phyloP scores from a whole-genome alignment of 2,113 vertebrate species.

The Rallus limicola region DNA sequence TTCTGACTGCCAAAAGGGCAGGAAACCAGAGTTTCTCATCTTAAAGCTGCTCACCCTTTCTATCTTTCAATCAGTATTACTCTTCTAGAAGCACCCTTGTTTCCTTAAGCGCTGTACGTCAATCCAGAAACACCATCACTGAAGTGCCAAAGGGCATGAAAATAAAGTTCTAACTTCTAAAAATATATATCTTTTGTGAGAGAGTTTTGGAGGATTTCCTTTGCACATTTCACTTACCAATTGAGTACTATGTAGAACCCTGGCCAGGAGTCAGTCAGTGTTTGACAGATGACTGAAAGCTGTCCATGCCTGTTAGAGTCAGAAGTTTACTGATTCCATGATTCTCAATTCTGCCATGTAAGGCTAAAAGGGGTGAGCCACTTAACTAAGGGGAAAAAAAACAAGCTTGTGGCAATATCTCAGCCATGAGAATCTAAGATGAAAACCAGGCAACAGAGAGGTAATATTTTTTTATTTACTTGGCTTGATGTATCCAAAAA shows the following conservation, averaged over 20 bases:
- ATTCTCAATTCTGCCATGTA: not conserved
- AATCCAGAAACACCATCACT: not conserved
- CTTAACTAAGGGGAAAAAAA: not conserved
- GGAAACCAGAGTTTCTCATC: not conserved
- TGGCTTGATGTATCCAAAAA: not conserved
- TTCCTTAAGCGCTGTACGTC: rapidly evolving
- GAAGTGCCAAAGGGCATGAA: not conserved
- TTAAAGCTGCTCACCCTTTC: not conserved
- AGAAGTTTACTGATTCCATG: not conserved
- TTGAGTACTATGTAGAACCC: not conserved
- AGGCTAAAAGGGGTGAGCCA: not conserved
- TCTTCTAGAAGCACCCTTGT: not conserved
- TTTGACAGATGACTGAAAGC: not conserved
- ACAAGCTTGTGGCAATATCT: not conserved
- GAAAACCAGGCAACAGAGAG: not conserved
- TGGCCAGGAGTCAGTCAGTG: not conserved
- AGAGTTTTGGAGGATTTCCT: not conserved
- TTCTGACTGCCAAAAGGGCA: not conserved
- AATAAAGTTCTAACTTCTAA: not conserved
- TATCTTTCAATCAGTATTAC: not conserved
- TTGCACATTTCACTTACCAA: not conserved
- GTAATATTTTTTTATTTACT: not conserved
- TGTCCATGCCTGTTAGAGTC: not conserved
- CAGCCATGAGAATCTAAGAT: not conserved
- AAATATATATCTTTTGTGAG: not conserved